Percentiles rank a stretch among this genome's conserved stretches.
Evolutionary conservation across 2,113 vertebrate genomes (phyloP).

Genomic region (Lampris incognitus): DNA sequence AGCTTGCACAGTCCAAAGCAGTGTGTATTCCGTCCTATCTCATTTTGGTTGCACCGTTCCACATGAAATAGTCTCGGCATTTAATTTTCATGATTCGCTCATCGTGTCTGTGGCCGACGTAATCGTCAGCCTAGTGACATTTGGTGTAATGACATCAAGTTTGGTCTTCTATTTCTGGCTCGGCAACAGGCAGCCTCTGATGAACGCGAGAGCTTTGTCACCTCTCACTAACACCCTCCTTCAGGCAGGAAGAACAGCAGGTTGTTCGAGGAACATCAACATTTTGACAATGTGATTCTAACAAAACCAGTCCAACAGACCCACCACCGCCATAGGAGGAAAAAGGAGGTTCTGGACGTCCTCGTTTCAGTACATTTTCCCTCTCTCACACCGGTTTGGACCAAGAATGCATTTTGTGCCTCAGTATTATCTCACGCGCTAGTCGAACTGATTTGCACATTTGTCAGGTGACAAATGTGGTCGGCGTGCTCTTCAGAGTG

Average conservation of each 20-base stretch:
- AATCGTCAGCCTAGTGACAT: constrained; percentile 78
- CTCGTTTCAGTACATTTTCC: too few species aligned
- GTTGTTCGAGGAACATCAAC: constrained; percentile 27
- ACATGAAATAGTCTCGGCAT: constrained; percentile 34
- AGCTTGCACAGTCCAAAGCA: constrained; percentile 9
- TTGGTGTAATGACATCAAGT: constrained; percentile 79
- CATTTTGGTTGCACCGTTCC: constrained; percentile 59
- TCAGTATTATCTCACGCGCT: not conserved
- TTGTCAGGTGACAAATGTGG: not conserved
- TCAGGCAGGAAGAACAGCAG: constrained; percentile 35
- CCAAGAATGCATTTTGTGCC: not conserved
- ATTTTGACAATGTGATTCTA: constrained; percentile 20
- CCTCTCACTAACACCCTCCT: constrained; percentile 53
- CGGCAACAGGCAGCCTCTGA: constrained; percentile 49
- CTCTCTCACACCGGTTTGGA: too few species aligned
- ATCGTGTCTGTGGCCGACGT: constrained; percentile 64
- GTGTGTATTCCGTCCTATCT: constrained; percentile 13
- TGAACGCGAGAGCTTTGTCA: constrained; percentile 65
- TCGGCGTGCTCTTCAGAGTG: not conserved
- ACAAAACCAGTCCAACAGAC: constrained; percentile 1
- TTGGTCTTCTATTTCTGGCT: constrained; percentile 76
- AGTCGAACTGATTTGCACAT: not conserved
- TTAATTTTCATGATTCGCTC: constrained; percentile 74
- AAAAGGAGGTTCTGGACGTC: too few species aligned
- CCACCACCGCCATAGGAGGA: too few species aligned